Evolutionary conservation across 2,113 vertebrate species (phyloP), one percentile per base, ranked within the genome.

Genomic region (Ovibos moschatus): DNA sequence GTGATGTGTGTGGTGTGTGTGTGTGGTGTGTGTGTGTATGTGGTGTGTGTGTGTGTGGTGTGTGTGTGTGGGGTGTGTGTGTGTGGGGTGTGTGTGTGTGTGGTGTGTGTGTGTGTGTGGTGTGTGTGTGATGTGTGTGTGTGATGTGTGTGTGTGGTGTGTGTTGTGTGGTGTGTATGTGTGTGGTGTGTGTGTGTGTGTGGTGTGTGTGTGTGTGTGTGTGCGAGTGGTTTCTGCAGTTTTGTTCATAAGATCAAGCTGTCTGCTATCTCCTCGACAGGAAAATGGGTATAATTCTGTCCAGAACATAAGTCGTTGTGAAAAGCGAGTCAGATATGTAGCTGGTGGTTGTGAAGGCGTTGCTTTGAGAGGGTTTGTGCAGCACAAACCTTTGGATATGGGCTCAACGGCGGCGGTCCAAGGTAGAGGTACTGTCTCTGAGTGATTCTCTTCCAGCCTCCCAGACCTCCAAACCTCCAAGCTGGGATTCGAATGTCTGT

Each of bases 251-350:
- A 40, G n/a, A 7, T 28, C 14, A 3, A 2, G 21, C 12, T 28
- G 10, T 19, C 21, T 74, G 30, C 30, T 81, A 40, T n/a, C 50
- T 74, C 87, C 55, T 53, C 2, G 1, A 30, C 28, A 5, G 71
- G 47, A 40, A 87, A 78, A 60, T 30, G 55, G 78, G 33, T 28
- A 2, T 4, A 5, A 36, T 57, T 60, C 5, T 14, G 19, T 45
- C 36, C 33, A 11, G 33, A 30, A 1, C 6, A 17, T 1, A 9
- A 45, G 1, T 25, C 3, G 0, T 13, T 15, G 30, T 60, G 85
- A 21, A 3, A 9, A 7, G 6, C 0, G 5, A 57, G 8, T 45
- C 36, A 30, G 78, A 47, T 4, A 4, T 0, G 0, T 1, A 7
- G 5, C 21, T 11, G 8, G 15, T 13, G 45, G 16, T 2, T 16